Conservation (phyloP, 2,113 vertebrate species). For the Plestiodon gilberti region DNA sequence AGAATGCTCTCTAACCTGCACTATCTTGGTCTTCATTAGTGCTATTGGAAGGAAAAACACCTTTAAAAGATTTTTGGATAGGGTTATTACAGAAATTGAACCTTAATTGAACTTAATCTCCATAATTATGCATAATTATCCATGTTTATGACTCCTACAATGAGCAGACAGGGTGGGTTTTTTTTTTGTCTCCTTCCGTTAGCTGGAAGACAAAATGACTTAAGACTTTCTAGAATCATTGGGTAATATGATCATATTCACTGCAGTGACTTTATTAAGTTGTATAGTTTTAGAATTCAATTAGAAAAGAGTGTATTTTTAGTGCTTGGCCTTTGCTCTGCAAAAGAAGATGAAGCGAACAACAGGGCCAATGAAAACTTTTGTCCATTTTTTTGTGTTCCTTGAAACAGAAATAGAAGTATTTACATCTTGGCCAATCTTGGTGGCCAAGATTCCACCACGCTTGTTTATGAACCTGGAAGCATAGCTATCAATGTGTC, state of each 20-base stretch:
- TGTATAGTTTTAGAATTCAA: conserved; percentile 67
- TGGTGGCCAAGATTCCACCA: too few species aligned
- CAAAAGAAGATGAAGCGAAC: conserved; percentile 37
- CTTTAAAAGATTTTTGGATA: conserved; percentile 62
- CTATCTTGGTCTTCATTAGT: conserved; percentile 68
- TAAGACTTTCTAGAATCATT: conserved; percentile 66
- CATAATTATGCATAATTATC: conserved; percentile 77
- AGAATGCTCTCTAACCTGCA: conserved; percentile 30
- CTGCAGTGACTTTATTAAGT: conserved; percentile 71
- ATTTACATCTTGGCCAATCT: conserved; percentile 8
- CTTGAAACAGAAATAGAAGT: conserved; percentile 33
- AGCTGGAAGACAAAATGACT: conserved; percentile 59
- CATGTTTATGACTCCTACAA: conserved; percentile 72
- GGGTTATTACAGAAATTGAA: conserved; percentile 71
- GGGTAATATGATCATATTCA: conserved; percentile 68
- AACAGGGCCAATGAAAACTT: background rate
- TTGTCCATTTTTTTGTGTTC: conserved; percentile 44
- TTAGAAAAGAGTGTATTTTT: conserved; percentile 56
- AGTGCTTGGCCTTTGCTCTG: conserved; percentile 55
- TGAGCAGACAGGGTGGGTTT: conserved; percentile 42
- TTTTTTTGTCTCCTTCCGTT: conserved; percentile 58
- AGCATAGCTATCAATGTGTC: too few species aligned
- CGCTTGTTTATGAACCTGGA: too few species aligned
- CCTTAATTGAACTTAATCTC: conserved; percentile 77
- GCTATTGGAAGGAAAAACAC: conserved; percentile 47